These are phyloP conservation scores for Pseudoatta argentina DNA, from an alignment of 1,140 invertebrate species.

Conservation along the genomic window DNA sequence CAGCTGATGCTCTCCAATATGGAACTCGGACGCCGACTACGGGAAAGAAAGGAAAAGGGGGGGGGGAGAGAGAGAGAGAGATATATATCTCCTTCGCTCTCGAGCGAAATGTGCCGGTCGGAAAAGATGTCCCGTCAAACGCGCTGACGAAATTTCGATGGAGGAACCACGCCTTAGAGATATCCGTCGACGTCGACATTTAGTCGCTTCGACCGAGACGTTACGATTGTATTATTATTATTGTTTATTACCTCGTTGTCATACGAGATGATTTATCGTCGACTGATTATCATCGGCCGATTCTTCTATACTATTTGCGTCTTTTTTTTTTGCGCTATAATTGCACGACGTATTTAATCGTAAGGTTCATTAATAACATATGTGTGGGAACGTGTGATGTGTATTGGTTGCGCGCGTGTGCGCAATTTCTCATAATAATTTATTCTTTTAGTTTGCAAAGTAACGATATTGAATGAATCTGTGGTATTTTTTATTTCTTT, in stretches of 20 bases:
- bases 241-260: neutral
- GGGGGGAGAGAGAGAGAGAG: too few relatives aligned
- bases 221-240: neutral
- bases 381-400: neutral
- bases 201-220: neutral
- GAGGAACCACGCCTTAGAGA: neutral
- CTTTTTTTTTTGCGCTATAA: neutral
- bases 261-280: neutral
- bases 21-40: neutral
- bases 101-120: neutral
- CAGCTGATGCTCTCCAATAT: slow-evolving; percentile 22
- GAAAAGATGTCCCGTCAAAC: neutral
- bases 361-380: slow-evolving; percentile 5
- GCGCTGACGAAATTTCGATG: neutral
- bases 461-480: neutral
- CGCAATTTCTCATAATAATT: neutral
- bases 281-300: neutral
- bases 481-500: neutral
- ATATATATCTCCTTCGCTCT: neutral
- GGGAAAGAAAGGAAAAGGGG: too few relatives aligned
- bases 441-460: neutral
- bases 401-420: neutral
- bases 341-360: neutral
- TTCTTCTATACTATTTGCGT: neutral
- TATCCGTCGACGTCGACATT: neutral